phyloP scores from a whole-genome alignment of 2,888 invertebrate species.

The Platycnemis pennipes region DNA sequence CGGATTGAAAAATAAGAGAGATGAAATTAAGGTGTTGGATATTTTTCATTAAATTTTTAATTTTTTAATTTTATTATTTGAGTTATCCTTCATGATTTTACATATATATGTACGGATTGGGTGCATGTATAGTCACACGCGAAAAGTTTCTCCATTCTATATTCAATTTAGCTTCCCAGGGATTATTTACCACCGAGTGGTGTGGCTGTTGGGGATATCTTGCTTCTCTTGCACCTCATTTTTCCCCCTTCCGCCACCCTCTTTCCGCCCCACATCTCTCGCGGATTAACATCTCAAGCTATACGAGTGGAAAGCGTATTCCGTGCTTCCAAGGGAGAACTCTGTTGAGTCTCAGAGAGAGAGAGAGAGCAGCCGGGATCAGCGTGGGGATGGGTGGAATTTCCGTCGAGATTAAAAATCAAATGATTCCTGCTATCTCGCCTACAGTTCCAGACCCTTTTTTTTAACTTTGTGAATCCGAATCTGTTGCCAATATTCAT shows the following conservation, averaged over 20 bases:
- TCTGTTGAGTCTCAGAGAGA: background rate
- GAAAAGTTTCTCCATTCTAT: background rate
- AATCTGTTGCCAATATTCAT: background rate
- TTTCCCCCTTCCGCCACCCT: background rate
- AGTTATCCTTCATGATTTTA: too few species aligned
- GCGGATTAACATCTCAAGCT: conserved; percentile 14
- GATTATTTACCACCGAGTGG: background rate
- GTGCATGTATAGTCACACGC: background rate
- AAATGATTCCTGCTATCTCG: background rate
- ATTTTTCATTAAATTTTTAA: too few species aligned
- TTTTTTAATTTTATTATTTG: too few species aligned
- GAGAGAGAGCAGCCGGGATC: background rate
- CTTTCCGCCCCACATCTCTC: too few species aligned
- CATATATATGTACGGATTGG: too few species aligned
- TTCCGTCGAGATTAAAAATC: background rate
- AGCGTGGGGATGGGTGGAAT: background rate
- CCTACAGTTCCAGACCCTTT: background rate
- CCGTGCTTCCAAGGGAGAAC: background rate
- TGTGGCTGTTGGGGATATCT: background rate
- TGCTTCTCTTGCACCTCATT: background rate
- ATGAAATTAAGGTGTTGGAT: too few species aligned
- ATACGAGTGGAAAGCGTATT: too few species aligned
- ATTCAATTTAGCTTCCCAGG: conserved; percentile 51
- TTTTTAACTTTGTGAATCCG: too few species aligned
- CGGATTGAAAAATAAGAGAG: too few species aligned